A percentile compares a stretch with the other conserved stretches of the same genome.
These are phyloP conservation scores for Accipiter minullus DNA, from an alignment of 2,797 vertebrate species.

Conservation along the genomic window DNA sequence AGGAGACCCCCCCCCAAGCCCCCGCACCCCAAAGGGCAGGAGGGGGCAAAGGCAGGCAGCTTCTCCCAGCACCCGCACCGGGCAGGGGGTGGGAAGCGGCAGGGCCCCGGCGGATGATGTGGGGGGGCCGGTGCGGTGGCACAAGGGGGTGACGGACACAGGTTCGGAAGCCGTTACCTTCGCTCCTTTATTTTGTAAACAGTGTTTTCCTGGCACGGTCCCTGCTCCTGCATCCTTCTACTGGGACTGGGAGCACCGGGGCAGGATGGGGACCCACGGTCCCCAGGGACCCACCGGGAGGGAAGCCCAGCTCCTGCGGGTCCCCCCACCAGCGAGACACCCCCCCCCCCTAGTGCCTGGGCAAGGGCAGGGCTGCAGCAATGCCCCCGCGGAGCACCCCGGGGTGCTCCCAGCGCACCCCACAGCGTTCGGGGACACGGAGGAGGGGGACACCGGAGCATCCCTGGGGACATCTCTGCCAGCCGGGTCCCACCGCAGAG, in stretches of 20 bases:
- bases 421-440: fast-evolving
- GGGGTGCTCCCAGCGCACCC: not conserved
- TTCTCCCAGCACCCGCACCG: not conserved
- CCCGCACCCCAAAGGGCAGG: not conserved
- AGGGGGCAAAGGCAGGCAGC: not conserved
- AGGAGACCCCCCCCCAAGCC: no score
- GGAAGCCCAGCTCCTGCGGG: not conserved
- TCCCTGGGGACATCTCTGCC: not conserved
- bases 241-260: not conserved
- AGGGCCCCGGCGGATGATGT: fast-evolving
- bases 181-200: conserved; percentile 30
- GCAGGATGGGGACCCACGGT: not conserved
- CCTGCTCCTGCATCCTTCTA: fast-evolving
- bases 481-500: not conserved
- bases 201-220: not conserved
- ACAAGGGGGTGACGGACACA: fast-evolving
- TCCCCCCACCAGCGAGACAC: not conserved
- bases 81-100: not conserved
- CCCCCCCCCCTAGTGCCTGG: fast-evolving
- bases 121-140: not conserved
- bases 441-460: not conserved
- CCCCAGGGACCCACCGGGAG: not conserved
- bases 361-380: not conserved
- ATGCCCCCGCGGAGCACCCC: fast-evolving
- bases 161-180: not conserved